Percentiles rank a stretch among this genome's conserved stretches.
Conservation (phyloP, 2,888 invertebrate species). For the Ormyrus labotus region DNA sequence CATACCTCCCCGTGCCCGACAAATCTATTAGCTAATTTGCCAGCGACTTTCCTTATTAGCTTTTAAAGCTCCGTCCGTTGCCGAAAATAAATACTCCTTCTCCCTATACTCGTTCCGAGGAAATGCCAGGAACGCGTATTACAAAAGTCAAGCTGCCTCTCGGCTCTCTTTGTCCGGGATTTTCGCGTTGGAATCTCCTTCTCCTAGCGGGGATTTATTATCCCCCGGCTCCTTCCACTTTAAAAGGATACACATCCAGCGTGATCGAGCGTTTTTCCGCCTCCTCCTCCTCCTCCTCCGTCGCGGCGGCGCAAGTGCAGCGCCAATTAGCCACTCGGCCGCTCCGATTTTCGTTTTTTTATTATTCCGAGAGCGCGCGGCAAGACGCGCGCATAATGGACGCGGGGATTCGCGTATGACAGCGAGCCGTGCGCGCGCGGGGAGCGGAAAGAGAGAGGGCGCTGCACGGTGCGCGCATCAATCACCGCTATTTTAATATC, state of each 20-base stretch:
- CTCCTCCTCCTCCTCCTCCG: background rate
- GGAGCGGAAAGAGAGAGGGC: slow-evolving; percentile 62
- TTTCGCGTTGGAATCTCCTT: background rate
- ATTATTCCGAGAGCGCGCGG: background rate
- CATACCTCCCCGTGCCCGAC: no score
- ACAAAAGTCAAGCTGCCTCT: slow-evolving; percentile 68
- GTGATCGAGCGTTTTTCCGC: background rate
- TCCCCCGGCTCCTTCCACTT: background rate
- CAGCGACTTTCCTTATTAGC: no score
- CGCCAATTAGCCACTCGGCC: background rate
- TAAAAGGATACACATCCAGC: background rate
- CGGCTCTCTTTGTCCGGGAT: slow-evolving; percentile 70
- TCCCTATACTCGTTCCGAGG: slow-evolving; percentile 5
- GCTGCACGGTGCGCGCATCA: slow-evolving; percentile 74
- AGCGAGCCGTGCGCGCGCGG: slow-evolving; percentile 20
- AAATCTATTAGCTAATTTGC: background rate
- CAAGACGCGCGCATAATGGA: background rate
- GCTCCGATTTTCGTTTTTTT: no score
- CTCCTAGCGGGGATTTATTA: slow-evolving; percentile 69
- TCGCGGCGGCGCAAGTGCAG: background rate
- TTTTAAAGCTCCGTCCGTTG: background rate
- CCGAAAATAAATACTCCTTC: no score
- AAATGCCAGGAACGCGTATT: slow-evolving; percentile 64
- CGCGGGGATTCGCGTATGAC: background rate
- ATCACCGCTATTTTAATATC: slow-evolving; percentile 76